Percentiles rank a stretch among this genome's conserved stretches.
These are phyloP conservation scores for Danio aesculapii DNA, from an alignment of 2,797 vertebrate genomes.

Conservation along the genomic window DNA sequence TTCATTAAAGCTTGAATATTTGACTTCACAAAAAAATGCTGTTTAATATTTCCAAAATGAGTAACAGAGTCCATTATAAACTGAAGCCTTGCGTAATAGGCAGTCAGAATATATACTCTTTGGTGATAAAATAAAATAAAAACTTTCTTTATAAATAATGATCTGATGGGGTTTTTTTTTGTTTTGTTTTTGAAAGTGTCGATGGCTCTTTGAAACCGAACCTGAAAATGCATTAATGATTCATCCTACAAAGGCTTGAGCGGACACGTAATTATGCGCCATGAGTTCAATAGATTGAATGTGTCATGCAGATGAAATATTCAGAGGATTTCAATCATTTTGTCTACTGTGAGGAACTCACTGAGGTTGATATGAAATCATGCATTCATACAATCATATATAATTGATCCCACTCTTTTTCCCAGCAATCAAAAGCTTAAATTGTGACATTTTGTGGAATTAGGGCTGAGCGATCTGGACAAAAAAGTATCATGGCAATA, in stretches of 20 bases:
- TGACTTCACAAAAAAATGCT: neutral
- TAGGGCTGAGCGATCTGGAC: too few relatives aligned
- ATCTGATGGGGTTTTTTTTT: conserved; percentile 5
- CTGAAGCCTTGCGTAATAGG: conserved; percentile 1
- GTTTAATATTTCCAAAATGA: conserved; percentile 31
- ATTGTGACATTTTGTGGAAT: neutral
- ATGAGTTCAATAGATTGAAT: conserved; percentile 5
- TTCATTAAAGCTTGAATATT: neutral
- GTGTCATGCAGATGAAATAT: conserved; percentile 20
- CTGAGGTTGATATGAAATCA: neutral
- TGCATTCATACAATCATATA: neutral
- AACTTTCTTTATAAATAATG: conserved; percentile 23
- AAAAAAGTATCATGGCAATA: too few relatives aligned
- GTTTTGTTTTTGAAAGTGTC: neutral
- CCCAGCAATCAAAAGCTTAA: neutral
- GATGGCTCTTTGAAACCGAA: conserved; percentile 36
- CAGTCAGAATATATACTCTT: neutral
- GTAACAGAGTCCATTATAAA: conserved; percentile 11
- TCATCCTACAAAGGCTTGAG: conserved; percentile 8
- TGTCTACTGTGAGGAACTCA: conserved; percentile 1
- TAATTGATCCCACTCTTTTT: neutral
- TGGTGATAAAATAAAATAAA: conserved; percentile 3
- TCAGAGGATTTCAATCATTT: conserved; percentile 7
- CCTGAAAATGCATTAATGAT: conserved; percentile 28
- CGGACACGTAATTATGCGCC: neutral